phyloP scores from a whole-genome alignment of 2,797 vertebrate species.

The Meda fulgida region DNA sequence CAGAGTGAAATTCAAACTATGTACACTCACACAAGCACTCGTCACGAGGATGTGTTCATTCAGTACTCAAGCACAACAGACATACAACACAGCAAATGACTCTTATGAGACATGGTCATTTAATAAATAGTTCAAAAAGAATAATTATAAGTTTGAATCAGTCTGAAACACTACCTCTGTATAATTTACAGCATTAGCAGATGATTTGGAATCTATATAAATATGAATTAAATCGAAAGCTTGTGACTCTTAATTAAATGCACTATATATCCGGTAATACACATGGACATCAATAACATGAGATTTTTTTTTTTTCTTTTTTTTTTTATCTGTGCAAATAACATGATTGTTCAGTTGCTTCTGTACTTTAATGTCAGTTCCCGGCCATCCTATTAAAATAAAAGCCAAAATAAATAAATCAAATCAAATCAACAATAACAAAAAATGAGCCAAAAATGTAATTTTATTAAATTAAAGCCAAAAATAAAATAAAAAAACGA shows the following conservation, averaged over 20 bases:
- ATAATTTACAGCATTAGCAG: neutral
- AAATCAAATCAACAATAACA: neutral
- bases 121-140: neutral
- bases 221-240: neutral
- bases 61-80: constrained; percentile 10
- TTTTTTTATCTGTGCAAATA: neutral
- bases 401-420: neutral
- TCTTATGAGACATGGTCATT: neutral
- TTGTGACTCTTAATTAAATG: neutral
- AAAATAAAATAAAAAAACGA: neutral
- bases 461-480: neutral
- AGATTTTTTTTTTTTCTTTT: neutral
- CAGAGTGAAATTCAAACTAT: constrained; percentile 21
- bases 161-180: neutral
- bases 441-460: too few species aligned
- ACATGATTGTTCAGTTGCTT: neutral
- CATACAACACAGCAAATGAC: neutral
- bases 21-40: constrained; percentile 33
- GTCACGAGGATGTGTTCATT: constrained; percentile 30
- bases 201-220: neutral
- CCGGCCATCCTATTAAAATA: neutral
- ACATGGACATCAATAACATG: neutral
- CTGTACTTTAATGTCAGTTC: neutral
- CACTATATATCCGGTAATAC: neutral
- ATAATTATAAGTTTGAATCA: neutral